Base-by-base conservation (phyloP, 1,140 invertebrate species). In the Teleopsis dalmanni region DNA sequence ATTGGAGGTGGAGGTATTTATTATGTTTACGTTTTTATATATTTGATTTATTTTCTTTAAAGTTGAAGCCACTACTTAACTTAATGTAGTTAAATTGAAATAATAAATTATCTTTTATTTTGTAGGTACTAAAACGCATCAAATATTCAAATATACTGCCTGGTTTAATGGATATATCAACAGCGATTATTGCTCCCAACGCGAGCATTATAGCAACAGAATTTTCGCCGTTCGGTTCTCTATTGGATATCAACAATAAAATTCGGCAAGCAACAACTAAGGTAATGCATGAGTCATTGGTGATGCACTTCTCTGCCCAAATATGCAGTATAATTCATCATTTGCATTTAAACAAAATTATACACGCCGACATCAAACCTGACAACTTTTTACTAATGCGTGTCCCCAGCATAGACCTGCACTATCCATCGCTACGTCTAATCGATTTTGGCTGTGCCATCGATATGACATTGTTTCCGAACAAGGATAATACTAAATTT, bases 281-380 rank as follows among this genome's bases (percentile, higher is more conserved):
- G 66, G 77, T 78, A 44, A 77, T 86, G 65, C 76, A 78, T 58
- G 82, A 93, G 66, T 75, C 76, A 34, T 72, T 94, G 37, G 83
- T 83, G 10, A 81, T 91, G 62, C 84, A 87, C 55, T 88, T 95
- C 60, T 85, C 85, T 3, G 82, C 88, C 37, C 91, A 98, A 72
- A 84, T 98, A 70, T 73, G 97, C 44, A 79, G 87, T 47, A 91
- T 95, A 42, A 78, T 98, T 4, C 82, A 90, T 58, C 81, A 92
- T 55, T 73, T 98, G 49, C 93, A 96, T 58, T 82, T 86, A 58
- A 87, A 87, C 57, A 81, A 85, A 71, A 94, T 98, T 47, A 88
- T 98, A 47, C 95, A 98, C 72, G 93, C 87, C 4, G 95, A 98
- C 70, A 91, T 98, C 23, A 98, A 98, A 71, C 95, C 95, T 1